Conservation (phyloP, 2,797 vertebrate genomes). For the Delichon dasypus region DNA sequence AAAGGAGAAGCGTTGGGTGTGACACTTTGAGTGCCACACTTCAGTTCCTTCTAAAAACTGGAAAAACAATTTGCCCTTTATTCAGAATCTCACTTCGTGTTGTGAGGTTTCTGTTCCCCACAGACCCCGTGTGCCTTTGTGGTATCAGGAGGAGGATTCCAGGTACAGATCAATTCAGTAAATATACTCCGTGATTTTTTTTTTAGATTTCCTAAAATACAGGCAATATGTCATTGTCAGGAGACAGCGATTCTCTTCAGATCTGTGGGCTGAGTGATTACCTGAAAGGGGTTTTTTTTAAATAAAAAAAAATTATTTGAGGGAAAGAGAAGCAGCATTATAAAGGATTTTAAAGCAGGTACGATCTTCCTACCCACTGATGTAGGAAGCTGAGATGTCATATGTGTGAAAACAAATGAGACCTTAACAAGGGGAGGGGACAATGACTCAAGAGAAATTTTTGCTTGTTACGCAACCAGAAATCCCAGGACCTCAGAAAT, state of each 20-base stretch:
- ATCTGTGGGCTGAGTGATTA: conserved; percentile 34
- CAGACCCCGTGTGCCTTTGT: neutral
- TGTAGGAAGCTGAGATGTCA: conserved; percentile 45
- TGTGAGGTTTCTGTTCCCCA: neutral
- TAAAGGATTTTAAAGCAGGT: conserved; percentile 38
- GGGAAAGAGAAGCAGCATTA: conserved; percentile 22
- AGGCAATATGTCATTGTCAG: conserved; percentile 40
- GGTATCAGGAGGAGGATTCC: conserved; percentile 1
- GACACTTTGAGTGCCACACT: neutral
- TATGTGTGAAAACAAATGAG: conserved; percentile 61
- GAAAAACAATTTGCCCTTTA: neutral
- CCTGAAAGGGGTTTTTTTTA: neutral
- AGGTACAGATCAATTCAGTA: neutral
- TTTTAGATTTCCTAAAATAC: conserved; percentile 44
- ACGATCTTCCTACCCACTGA: neutral
- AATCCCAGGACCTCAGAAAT: conserved; percentile 19
- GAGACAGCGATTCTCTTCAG: conserved; percentile 25
- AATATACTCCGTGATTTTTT: neutral
- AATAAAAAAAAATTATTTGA: conserved; percentile 4
- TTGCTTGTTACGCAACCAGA: conserved; percentile 22
- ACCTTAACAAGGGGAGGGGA: conserved; percentile 9
- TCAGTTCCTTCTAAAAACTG: neutral
- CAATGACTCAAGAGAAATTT: conserved; percentile 33
- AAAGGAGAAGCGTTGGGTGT: neutral
- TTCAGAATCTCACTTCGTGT: neutral